Evolutionary conservation across 2,113 vertebrate genomes (phyloP), one percentile per base, ranked within the genome.

Genomic region (Hyaena hyaena): DNA sequence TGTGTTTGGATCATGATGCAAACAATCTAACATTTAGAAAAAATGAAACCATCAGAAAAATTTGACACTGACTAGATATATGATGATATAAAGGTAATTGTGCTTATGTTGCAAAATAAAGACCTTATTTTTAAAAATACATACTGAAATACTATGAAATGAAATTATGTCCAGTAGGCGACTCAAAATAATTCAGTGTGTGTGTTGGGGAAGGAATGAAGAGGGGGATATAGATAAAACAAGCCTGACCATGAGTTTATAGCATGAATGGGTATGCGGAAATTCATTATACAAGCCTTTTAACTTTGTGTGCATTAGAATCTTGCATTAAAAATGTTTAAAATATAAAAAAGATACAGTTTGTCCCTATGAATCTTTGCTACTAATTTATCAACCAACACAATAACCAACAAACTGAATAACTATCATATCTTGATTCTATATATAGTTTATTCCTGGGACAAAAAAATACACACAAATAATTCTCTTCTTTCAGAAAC

Each of bases 11-110:
- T 80, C 10, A 11, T 10, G 14, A 55, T 65, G 28, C 31, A 66
- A 96, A 77, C 8, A 45, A 93, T 82, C 4, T 6, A 83, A 53
- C 26, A 73, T 88, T 71, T 65, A 28, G 90, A 91, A 93, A 91
- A 65, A n/a, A 92, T 35, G 90, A 5, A 71, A 61, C 9, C 21
- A 58, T 55, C 53, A n/a, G 23, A 71, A 61, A 95, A 87, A 85
- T 66, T 23, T 84, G 79, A 89, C 17, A 58, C 8, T 35, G 45
- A 66, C 21, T 87, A 69, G 8, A 31, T 84, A 81, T 33, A 48
- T 86, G 65, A 48, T 66, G 4, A 55, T 23, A 85, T 74, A 82
- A 81, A 69, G 43, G 12, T 73, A 93, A 79, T 10, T 65, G 6
- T 83, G 24, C 4, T 35, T 88, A 33, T 35, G 21, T 87, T 93